Conservation (phyloP, 2,888 invertebrate genomes). For the Acleris cristana region DNA sequence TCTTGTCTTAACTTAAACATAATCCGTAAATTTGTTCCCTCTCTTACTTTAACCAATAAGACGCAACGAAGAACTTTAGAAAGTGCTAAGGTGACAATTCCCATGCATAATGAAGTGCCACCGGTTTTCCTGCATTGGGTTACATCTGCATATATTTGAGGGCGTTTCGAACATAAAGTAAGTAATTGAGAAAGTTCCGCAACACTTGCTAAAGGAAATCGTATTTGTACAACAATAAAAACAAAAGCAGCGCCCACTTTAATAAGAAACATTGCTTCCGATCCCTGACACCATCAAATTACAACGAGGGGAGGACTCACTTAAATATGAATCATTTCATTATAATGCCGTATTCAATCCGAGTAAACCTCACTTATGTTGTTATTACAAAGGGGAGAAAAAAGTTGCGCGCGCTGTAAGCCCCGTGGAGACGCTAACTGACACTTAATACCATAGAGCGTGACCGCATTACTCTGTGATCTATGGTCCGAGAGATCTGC, state of each 20-base stretch:
- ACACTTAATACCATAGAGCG: slow-evolving; percentile 83
- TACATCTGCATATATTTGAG: slow-evolving; percentile 16
- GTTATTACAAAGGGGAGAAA: slow-evolving; percentile 79
- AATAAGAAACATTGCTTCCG: slow-evolving; percentile 82
- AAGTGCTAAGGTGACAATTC: slow-evolving; percentile 1
- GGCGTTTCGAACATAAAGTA: slow-evolving; percentile 24
- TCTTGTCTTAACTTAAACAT: too few species aligned
- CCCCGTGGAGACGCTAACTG: slow-evolving; percentile 82
- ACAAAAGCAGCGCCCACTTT: slow-evolving; percentile 75
- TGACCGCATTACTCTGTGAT: slow-evolving; percentile 83
- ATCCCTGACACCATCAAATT: slow-evolving; percentile 78
- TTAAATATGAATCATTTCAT: slow-evolving; percentile 85
- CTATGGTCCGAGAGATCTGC: slow-evolving; percentile 74
- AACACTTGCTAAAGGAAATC: slow-evolving; percentile 42
- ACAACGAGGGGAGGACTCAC: slow-evolving; percentile 79
- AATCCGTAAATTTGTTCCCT: too few species aligned
- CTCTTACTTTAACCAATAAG: too few species aligned
- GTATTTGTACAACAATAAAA: slow-evolving; percentile 61
- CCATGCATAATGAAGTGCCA: slow-evolving; percentile 15
- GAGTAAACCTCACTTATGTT: slow-evolving; percentile 81
- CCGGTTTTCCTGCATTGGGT: slow-evolving; percentile 7
- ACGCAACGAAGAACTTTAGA: neutral
- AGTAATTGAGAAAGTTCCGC: slow-evolving; percentile 42
- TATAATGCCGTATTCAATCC: slow-evolving; percentile 84
- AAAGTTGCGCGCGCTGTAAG: slow-evolving; percentile 72